Evolutionary conservation across 2,113 vertebrate species (phyloP), one percentile per base, ranked within the genome.

Genomic region (Archocentrus centrarchus): DNA sequence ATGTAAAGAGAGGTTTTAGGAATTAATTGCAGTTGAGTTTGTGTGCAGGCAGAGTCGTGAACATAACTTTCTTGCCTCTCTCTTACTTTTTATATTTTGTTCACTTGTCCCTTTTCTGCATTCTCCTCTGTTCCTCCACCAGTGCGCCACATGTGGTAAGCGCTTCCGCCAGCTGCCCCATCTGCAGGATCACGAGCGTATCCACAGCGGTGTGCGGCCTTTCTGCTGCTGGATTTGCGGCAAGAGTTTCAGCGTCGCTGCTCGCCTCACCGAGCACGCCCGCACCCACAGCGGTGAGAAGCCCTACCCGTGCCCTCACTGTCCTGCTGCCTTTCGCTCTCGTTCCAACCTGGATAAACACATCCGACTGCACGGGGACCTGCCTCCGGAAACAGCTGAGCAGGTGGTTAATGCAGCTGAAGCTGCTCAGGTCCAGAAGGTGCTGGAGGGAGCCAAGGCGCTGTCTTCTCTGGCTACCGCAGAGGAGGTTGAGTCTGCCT

Each of bases 201-300:
- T 96, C 90, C 96, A 96, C 91, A 94, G 93, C 1, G 96, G 96
- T 1, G 80, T 93, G 91, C 93, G 96, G 0, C 96, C 96, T 1
- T 96, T 96, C 86, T 94, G 93, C 75, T 96, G 96, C 93, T 96
- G 95, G 96, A 95, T 96, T 39, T 96, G 96, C 3, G 96, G 96
- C 7, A 95, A 95, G 90, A 96, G 94, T 76, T 96, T 96, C 91
- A 95, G 95, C 3, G 96, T 96, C 17, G 96, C 96, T 0, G 96
- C 96, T 8, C 93, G 96, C 6, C 94, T 96, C 75, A 96, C 95
- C 0, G 96, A 96, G 83, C 96, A 96, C 11, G 95, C 96, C 14
- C 96, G 96, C 47, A 96, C 95, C 50, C 96, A 96, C 94, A 96
- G 96, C 3, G 96, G 96, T 0, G 96, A 96, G 89, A 96, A 96